Evolutionary conservation across 2,888 invertebrate genomes (phyloP), one percentile per base, ranked within the genome.

Genomic region (Eupithecia vulgata): DNA sequence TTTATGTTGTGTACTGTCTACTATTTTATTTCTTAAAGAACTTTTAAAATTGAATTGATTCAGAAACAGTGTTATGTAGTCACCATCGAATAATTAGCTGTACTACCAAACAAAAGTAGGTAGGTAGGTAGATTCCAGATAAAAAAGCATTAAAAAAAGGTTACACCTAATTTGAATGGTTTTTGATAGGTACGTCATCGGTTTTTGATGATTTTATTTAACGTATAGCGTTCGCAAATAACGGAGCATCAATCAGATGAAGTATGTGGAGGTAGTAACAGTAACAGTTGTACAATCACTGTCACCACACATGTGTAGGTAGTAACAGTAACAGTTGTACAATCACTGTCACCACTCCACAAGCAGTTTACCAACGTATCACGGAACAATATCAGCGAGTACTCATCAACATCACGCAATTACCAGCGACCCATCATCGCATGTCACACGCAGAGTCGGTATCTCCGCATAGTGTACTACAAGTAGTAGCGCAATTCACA

Each of bases 381-480:
- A 45, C 64, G 70, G 59, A 72, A 71, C 70, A 75, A 72, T 75
- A 75, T 75, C 72, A 70, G 68, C 68, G 66, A 70, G 64, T 25
- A 72, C 68, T 68, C 75, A 72, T 75, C 68, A 70, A 67, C 73
- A 67, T 72, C 72, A 72, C 75, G 76, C 66, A 78, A 78, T 78
- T 77, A 76, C 62, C 57, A 57, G 25, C 21, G 70, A 61, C 48
- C 68, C 76, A 75, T 78, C 79, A 79, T 71, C 76, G 73, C 75
- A 70, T 64, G 79, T 79, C 80, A 79, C 73, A 72, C 72, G 77
- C 80, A 74, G 73, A 65, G 21, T 64, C 21, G 21, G 37, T 40
- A 12, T n/a, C 40, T 35, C n/a, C 40, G n/a, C 72, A 66, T 71
- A 72, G 72, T 72, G 61, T 13, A 70, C 0, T 13, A 0, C 6